phyloP scores from a whole-genome alignment of 2,113 vertebrate species.

The Natator depressus region DNA sequence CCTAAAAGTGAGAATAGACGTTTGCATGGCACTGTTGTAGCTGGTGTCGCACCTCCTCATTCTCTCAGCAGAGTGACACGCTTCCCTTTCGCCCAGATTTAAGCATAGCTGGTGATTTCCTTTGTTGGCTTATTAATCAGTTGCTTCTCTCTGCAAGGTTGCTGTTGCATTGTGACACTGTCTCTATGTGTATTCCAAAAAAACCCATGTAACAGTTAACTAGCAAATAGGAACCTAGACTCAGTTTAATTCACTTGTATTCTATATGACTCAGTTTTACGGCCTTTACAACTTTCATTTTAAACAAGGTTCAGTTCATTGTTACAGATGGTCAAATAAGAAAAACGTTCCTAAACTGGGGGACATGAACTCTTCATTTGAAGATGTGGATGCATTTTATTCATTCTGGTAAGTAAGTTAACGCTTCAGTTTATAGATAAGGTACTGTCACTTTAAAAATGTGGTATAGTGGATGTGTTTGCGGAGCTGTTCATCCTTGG shows the following conservation, averaged over 20 bases:
- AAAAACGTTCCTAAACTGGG: constrained; percentile 92
- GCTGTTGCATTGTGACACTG: background rate
- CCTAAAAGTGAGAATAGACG: too few relatives aligned
- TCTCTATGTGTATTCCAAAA: background rate
- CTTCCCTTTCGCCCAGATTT: background rate
- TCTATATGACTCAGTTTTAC: background rate
- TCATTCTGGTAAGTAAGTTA: constrained; percentile 91
- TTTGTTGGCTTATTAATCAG: background rate
- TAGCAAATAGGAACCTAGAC: background rate
- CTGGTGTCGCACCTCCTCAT: background rate
- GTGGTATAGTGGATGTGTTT: background rate
- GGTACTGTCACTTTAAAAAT: background rate
- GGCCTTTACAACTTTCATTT: background rate
- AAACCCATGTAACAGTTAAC: background rate
- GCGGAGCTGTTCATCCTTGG: background rate
- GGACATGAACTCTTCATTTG: constrained; percentile 88
- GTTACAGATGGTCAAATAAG: constrained; percentile 92
- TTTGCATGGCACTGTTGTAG: too few relatives aligned
- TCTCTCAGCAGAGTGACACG: background rate
- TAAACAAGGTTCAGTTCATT: background rate
- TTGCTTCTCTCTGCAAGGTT: background rate
- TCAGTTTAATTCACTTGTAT: background rate
- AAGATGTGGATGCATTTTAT: constrained; percentile 98
- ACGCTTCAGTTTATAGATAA: background rate
- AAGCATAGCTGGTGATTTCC: background rate